Conservation (phyloP, 2,888 invertebrate species). For the Calameuta filiformis region DNA sequence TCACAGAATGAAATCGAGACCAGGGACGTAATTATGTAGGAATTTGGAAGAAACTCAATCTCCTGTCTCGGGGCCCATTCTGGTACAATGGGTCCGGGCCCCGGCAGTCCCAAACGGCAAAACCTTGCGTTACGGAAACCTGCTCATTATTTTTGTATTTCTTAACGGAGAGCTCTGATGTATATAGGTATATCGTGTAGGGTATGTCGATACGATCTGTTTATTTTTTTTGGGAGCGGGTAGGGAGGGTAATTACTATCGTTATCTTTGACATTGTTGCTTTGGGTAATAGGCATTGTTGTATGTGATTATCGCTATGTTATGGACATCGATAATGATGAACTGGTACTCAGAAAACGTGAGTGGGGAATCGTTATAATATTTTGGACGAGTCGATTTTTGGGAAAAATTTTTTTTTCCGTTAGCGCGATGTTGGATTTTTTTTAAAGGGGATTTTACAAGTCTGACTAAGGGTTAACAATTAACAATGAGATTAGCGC, state of each 20-base stretch:
- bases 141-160: background rate
- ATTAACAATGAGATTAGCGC: constrained; percentile 57
- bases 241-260: background rate
- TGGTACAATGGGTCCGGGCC: background rate
- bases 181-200: background rate
- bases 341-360: background rate
- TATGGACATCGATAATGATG: background rate
- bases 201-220: background rate
- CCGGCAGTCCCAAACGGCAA: background rate
- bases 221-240: background rate
- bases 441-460: background rate
- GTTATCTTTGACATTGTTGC: background rate
- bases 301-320: background rate
- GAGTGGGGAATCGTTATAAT: background rate
- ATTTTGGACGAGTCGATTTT: background rate
- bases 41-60: constrained; percentile 21
- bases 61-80: background rate
- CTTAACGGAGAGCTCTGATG: background rate
- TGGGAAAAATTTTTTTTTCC: background rate
- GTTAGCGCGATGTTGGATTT: background rate
- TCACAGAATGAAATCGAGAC: constrained; percentile 29
- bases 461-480: constrained; percentile 48
- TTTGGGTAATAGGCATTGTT: background rate
- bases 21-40: constrained; percentile 41
- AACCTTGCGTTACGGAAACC: background rate